Percentiles rank a stretch among this genome's conserved stretches.
These are phyloP conservation scores for Apodemia mormo DNA, from an alignment of 2,888 invertebrate species.

Conservation along the genomic window DNA sequence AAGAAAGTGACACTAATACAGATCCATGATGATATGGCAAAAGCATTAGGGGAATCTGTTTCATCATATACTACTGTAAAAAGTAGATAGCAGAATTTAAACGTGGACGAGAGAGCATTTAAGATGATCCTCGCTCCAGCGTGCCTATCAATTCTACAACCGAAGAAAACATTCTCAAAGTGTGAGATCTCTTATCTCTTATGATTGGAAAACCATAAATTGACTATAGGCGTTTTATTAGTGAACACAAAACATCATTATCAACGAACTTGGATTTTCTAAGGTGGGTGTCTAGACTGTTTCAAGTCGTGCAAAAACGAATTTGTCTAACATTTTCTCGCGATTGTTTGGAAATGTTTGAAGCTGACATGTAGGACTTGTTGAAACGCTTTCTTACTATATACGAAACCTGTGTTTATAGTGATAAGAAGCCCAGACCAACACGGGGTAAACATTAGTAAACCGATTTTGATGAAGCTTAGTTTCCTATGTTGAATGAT, in stretches of 20 bases:
- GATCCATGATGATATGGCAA: constrained; percentile 28
- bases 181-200: constrained; percentile 28
- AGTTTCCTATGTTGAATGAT: no score
- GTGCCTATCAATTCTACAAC: constrained; percentile 29
- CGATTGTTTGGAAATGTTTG: constrained; percentile 32
- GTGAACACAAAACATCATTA: constrained; percentile 27
- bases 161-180: constrained; percentile 33
- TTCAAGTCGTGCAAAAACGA: constrained; percentile 31
- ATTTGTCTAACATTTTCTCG: constrained; percentile 27
- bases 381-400: constrained; percentile 5
- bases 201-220: constrained; percentile 29
- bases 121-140: constrained; percentile 34
- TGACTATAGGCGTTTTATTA: constrained; percentile 31
- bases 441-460: no score
- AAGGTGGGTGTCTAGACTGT: constrained; percentile 32
- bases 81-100: constrained; percentile 36
- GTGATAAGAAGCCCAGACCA: no score
- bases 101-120: constrained; percentile 33
- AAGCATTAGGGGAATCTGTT: neutral
- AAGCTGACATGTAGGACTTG: constrained; percentile 27
- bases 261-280: constrained; percentile 28
- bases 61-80: constrained; percentile 28
- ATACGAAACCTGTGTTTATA: no score
- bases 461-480: no score
- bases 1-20: constrained; percentile 21